phyloP scores from a whole-genome alignment of 92 coral and sea anemone genomes.

The Pocillopora meandrina region DNA sequence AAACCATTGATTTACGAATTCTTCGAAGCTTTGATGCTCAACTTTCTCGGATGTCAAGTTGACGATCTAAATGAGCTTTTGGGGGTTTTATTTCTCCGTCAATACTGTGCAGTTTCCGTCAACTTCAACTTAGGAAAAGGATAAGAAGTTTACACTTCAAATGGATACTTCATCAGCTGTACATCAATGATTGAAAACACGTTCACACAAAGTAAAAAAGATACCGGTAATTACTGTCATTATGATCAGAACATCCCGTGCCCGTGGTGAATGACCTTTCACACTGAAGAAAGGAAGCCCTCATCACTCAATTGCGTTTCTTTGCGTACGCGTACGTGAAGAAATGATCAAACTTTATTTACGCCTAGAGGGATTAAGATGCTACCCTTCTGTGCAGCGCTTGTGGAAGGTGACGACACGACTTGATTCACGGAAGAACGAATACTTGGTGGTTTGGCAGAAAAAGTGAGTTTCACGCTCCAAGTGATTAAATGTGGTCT shows the following conservation, averaged over 20 bases:
- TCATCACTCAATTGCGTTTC: background rate
- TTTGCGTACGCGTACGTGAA: constrained; percentile 16
- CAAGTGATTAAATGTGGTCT: no score
- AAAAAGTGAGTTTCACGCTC: background rate
- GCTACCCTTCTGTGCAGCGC: background rate
- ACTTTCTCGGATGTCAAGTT: constrained; percentile 1
- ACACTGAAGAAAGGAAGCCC: background rate
- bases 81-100: constrained; percentile 1
- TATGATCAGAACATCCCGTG: background rate
- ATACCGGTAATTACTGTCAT: constrained; percentile 18
- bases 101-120: background rate
- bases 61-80: background rate
- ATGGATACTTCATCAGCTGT: constrained; percentile 11
- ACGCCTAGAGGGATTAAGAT: background rate
- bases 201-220: background rate
- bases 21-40: background rate
- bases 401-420: background rate
- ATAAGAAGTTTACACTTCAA: background rate
- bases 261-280: background rate
- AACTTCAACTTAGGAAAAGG: background rate
- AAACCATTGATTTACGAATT: background rate
- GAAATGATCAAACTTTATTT: constrained; percentile 25
- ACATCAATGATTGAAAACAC: constrained; percentile 3
- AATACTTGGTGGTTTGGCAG: background rate
- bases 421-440: background rate